Base-by-base conservation (phyloP, 2,113 vertebrate species). In the Glaucidium brasilianum region DNA sequence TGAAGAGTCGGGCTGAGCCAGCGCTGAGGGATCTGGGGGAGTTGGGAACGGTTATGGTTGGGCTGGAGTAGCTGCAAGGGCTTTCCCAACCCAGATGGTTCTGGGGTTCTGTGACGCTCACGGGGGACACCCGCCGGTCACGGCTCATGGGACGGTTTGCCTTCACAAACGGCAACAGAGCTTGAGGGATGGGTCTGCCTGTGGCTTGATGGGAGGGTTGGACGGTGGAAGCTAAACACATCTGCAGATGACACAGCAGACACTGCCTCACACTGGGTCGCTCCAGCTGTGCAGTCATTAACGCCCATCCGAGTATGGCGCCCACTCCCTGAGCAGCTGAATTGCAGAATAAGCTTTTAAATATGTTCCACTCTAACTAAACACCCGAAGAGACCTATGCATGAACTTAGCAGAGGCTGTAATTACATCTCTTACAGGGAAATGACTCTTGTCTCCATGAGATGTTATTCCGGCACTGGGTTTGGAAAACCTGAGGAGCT, bases 201-300 rank as follows among this genome's bases (percentile, higher is more conserved):
- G 32, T 4, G 11, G 16, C 41, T 37, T 6, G 2, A 19, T 1
- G 4, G 37, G 7, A 23, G 15, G 15, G 62, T 71, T 74, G 62
- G 52, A 29, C 32, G 22, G 29, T 63, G 12, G 25, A 3, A 43
- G 12, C 22, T 10, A 21, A 68, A 26, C 22, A 0, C 21, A 2
- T 37, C 15, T 73, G 53, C 20, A 47, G 73, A 13, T 25, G 43
- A 19, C 17, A 69, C 7, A 29, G 12, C 35, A 66, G 39, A 12
- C 55, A 53, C 43, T 59, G 53, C 21, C 37, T 63, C 0, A 0
- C 3, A 3, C 35, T 0, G 1, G 55, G 47, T 47, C 0, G 1
- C 59, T 56, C 53, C 41, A 55, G n/a, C 55, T 37, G 37, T 43
- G 14, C 25, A 1, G 1, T 23, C 75, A 47, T 6, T 60, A 69